A percentile compares a stretch with the other conserved stretches of the same genome.
Conservation (phyloP, 1,140 invertebrate genomes). For the Scaptomyza montana region DNA sequence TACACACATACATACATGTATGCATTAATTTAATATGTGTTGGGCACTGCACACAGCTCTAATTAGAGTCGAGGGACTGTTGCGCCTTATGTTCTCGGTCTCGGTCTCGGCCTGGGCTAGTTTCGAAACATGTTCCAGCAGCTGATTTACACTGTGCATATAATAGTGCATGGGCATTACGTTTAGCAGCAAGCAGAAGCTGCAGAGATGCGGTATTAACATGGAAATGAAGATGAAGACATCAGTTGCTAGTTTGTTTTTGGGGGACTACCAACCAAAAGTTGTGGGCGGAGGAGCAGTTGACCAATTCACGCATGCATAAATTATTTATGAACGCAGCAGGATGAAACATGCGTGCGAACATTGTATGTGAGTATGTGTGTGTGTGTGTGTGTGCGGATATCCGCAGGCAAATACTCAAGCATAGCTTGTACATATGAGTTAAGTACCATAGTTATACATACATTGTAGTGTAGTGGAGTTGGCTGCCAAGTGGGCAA, state of each 20-base stretch:
- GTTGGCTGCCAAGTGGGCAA: conserved; percentile 26
- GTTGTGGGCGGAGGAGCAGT: conserved; percentile 34
- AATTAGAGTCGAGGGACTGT: conserved; percentile 42
- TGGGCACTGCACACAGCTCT: conserved; percentile 20
- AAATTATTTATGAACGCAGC: conserved; percentile 79
- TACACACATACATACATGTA: neutral
- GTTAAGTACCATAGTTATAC: conserved; percentile 23
- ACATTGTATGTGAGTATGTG: conserved; percentile 25
- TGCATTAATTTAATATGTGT: conserved; percentile 30
- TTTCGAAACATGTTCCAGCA: conserved; percentile 58
- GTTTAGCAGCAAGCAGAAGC: conserved; percentile 1
- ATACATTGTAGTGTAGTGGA: conserved; percentile 7
- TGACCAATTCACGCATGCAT: conserved; percentile 78
- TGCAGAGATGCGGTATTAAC: conserved; percentile 47
- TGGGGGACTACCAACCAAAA: conserved; percentile 19
- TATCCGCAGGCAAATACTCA: conserved; percentile 39
- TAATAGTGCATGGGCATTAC: conserved; percentile 24
- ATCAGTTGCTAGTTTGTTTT: conserved; percentile 33
- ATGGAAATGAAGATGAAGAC: conserved; percentile 76
- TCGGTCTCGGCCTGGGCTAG: conserved; percentile 33
- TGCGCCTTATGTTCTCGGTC: conserved; percentile 58
- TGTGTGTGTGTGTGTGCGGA: conserved; percentile 20
- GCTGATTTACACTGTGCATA: conserved; percentile 62
- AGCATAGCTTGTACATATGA: conserved; percentile 24
- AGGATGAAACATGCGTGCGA: conserved; percentile 56